These are phyloP conservation scores for Chrysina gloriosa DNA, from an alignment of 2,888 invertebrate species.

Conservation along the genomic window DNA sequence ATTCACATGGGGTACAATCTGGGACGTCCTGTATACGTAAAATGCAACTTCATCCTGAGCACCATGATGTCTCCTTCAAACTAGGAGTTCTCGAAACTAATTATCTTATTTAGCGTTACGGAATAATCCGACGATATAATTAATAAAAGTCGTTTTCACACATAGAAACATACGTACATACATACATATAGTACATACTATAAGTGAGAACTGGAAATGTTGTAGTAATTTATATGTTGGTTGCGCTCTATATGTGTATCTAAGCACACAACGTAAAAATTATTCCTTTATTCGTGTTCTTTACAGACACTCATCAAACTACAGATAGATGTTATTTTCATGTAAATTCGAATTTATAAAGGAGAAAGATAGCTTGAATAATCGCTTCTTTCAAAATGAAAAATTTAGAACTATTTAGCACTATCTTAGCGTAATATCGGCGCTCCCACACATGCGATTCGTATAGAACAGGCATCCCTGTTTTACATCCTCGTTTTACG, in stretches of 20 bases:
- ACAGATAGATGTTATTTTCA: slow-evolving; percentile 25
- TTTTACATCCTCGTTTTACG: no score
- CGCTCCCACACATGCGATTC: slow-evolving; percentile 10
- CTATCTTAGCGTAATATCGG: slow-evolving; percentile 20
- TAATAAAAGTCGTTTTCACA: background rate
- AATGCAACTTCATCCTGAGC: no score
- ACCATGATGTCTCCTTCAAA: no score
- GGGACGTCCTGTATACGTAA: no score
- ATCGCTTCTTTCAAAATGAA: slow-evolving; percentile 24
- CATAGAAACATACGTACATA: background rate
- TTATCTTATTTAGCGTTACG: no score
- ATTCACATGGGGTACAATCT: no score
- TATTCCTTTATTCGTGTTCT: background rate
- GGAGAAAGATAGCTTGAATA: slow-evolving; percentile 21
- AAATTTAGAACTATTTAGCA: slow-evolving; percentile 23
- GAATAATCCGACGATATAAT: no score
- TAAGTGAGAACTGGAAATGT: background rate
- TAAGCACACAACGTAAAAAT: slow-evolving; percentile 11
- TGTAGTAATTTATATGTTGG: background rate
- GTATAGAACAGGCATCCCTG: slow-evolving; percentile 4
- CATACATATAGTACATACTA: background rate
- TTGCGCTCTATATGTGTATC: slow-evolving; percentile 5
- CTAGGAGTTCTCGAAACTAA: no score
- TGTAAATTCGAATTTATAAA: slow-evolving; percentile 30
- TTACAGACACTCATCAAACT: slow-evolving; percentile 4